Evolutionary conservation across 2,113 vertebrate species (phyloP).

Genomic region (Cephalopholis sonnerati): DNA sequence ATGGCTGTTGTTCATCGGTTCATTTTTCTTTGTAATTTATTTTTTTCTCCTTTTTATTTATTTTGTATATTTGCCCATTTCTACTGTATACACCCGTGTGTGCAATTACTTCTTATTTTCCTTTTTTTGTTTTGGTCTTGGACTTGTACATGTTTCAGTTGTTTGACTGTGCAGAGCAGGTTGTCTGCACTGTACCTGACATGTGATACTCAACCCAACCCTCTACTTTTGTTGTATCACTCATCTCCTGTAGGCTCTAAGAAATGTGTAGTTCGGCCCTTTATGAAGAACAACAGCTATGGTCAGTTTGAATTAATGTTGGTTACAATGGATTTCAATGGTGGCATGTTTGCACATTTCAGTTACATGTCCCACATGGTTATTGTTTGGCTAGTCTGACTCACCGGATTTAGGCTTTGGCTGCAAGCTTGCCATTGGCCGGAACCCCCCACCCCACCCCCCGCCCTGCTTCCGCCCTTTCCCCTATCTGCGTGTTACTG

Average conservation of each 20-base stretch:
- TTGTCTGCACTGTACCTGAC: constrained; percentile 37
- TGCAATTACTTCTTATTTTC: constrained; percentile 79
- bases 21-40: constrained; percentile 75
- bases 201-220: constrained; percentile 3
- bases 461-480: too few relatives aligned
- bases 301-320: constrained; percentile 18
- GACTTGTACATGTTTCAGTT: constrained; percentile 53
- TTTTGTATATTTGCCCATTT: constrained; percentile 81
- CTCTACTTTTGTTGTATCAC: constrained; percentile 8
- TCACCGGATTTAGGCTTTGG: too few relatives aligned
- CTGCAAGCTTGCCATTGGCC: too few relatives aligned
- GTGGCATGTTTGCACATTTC: background rate
- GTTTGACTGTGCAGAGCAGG: constrained; percentile 43
- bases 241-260: constrained; percentile 5
- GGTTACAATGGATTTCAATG: constrained; percentile 12
- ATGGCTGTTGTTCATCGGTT: constrained; percentile 63
- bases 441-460: too few relatives aligned
- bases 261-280: background rate
- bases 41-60: constrained; percentile 76
- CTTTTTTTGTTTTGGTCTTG: constrained; percentile 49
- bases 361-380: background rate
- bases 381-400: background rate
- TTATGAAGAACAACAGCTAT: constrained; percentile 18
- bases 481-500: too few relatives aligned
- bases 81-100: constrained; percentile 86